Base-by-base conservation (phyloP, 2,113 vertebrate genomes). In the Cyprinus carpio region DNA sequence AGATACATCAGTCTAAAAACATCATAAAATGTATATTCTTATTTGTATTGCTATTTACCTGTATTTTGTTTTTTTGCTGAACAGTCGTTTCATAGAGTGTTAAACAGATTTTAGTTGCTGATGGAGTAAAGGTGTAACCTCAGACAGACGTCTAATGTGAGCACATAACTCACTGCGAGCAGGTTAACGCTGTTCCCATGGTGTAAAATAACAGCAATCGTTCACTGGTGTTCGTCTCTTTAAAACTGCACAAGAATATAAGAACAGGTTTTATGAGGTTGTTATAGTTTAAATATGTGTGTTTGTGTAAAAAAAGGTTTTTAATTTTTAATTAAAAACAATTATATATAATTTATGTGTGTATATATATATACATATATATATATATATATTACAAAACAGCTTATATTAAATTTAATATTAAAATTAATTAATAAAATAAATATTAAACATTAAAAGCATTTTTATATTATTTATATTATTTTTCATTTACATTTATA, bases 121-220 rank as follows among this genome's bases (percentile, higher is more conserved):
- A 81, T 69, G 16, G 43, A 31, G 40, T 80, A 54, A 75, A 79
- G 43, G 31, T 74, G 18, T n/a, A 84, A 88, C 90, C 74, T 88
- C 77, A 92, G 85, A 89, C 82, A 87, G 85, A 84, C 64, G 77
- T 83, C 88, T 46, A 86, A 83, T 74, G 69, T 89, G 51, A 7
- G 81, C 15, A 84, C 84, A 79, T 87, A 90, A 91, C 77, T 89
- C 90, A 85, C 27, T 82, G 80, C 75, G 71, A 84, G 87, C 64
- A 54, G 84, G 81, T 89, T 84, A 89, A 90, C 90, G 90, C 84
- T 79, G 85, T 91, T 91, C 90, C 90, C 89, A 92, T 56, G 54
- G 56, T 51, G 82, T 56, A 27, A 75, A 87, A 87, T 72, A 64
- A 74, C 69, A 62, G 54, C 25, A 64, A 80, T 74, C 37, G 13